These are phyloP conservation scores for Meteorus colon DNA, from an alignment of 2,888 invertebrate species.

Conservation along the genomic window DNA sequence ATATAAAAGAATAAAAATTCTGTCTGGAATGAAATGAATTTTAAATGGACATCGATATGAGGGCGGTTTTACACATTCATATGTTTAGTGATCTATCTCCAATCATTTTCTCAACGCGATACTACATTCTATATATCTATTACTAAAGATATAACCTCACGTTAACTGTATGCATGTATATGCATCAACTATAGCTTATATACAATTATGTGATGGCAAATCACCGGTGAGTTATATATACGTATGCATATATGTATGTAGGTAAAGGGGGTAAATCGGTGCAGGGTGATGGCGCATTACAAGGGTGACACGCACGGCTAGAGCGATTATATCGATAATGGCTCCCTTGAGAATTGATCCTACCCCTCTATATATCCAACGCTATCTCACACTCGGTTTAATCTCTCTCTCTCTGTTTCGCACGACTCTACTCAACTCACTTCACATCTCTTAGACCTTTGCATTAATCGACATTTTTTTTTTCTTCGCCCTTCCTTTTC, in stretches of 20 bases:
- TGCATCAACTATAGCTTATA: neutral
- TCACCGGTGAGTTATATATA: constrained; percentile 23
- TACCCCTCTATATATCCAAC: constrained; percentile 32
- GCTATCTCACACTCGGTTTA: constrained; percentile 34
- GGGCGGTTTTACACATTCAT: neutral
- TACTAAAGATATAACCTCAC: neutral
- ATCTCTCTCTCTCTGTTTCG: neutral
- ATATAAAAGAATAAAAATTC: neutral
- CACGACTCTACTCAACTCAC: constrained; percentile 4
- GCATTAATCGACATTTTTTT: neutral
- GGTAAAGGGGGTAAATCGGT: constrained; percentile 32
- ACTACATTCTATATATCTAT: neutral
- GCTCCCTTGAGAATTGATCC: constrained; percentile 57
- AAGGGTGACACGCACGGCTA: constrained; percentile 60
- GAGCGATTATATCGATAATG: constrained; percentile 63
- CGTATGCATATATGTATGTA: constrained; percentile 22
- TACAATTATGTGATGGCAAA: constrained; percentile 28
- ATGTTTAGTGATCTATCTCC: constrained; percentile 1
- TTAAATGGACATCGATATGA: neutral
- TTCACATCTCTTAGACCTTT: constrained; percentile 20
- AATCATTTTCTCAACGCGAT: neutral
- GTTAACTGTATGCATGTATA: constrained; percentile 13
- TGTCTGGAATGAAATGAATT: neutral
- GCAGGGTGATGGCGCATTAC: constrained; percentile 42
- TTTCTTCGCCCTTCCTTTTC: neutral